phyloP scores from a whole-genome alignment of 2,113 vertebrate genomes.

The Trochalopteron elliotii region DNA sequence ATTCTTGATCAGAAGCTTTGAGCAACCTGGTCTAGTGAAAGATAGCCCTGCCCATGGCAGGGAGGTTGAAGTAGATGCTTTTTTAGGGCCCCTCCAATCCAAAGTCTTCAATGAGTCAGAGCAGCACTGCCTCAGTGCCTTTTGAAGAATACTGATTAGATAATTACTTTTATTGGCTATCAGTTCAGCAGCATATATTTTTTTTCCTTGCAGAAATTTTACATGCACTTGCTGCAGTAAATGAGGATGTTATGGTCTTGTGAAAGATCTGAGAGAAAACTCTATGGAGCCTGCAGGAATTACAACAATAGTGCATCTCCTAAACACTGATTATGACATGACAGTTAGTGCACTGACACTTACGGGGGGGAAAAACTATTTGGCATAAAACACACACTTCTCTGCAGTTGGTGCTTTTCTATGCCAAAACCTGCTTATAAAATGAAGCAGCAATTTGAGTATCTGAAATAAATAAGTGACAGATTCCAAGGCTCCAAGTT shows the following conservation, averaged over 20 bases:
- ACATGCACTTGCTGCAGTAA: neutral
- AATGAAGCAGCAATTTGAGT: neutral
- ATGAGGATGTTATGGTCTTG: neutral
- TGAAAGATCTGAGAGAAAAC: neutral
- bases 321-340: neutral
- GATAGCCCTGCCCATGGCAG: neutral
- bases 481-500: neutral
- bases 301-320: neutral
- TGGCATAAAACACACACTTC: neutral
- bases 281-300: neutral
- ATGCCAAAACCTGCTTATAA: constrained; percentile 35
- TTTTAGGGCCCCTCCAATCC: neutral
- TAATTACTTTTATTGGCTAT: neutral
- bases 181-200: neutral
- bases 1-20: neutral
- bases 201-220: neutral
- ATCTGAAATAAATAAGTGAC: constrained; percentile 24
- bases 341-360: neutral
- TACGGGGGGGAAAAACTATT: neutral
- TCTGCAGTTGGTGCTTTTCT: neutral
- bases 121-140: neutral
- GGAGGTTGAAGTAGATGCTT: neutral
- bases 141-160: neutral
- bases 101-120: neutral
- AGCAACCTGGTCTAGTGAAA: neutral